Evolutionary conservation across 2,888 invertebrate genomes (phyloP), one percentile per base, ranked within the genome.

Genomic region (Leucoma salicis): DNA sequence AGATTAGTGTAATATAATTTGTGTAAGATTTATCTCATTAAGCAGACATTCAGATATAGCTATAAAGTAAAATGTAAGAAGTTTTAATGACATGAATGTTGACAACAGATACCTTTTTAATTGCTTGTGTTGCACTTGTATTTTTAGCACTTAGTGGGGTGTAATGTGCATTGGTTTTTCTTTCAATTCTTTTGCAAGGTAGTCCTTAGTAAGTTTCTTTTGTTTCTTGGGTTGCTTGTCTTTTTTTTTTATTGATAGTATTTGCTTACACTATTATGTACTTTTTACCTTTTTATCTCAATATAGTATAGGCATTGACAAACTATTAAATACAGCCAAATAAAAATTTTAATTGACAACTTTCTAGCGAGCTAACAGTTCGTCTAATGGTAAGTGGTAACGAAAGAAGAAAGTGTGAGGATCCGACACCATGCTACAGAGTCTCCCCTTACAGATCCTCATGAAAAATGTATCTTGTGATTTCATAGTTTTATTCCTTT

Each of bases 111-210:
- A 21, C 2, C 8, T 15, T 14, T 11, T 31, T 14, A 18, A 13
- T 24, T 11, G 24, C 14, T 3, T 15, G 13, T 12, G 14, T 21
- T 42, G 42, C 43, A 43, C 39, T 39, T 31, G 38, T 43, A 35
- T 18, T 38, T 18, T 35, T 33, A 25, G 18, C 16, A 32, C 29
- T 25, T 5, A 14, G 11, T 40, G 21, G 5, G 21, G 1, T 21
- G 21, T 27, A 10, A 11, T n/a, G 27, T 2, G 4, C 27, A 8
- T 34, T 24, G 11, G 15, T 14, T 35, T 35, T 27, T 35, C 35
- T 16, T 28, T 35, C 12, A 25, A 13, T 35, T 5, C 1, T 14
- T 10, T 35, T 28, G 35, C 28, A 35, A 28, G 8, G 16, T 35
- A 15, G 3, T 11, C 2, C 0, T 1, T 14, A 10, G 3, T 25